These are phyloP conservation scores for Drosophila recens DNA, from an alignment of 2,888 invertebrate genomes.

Conservation along the genomic window DNA sequence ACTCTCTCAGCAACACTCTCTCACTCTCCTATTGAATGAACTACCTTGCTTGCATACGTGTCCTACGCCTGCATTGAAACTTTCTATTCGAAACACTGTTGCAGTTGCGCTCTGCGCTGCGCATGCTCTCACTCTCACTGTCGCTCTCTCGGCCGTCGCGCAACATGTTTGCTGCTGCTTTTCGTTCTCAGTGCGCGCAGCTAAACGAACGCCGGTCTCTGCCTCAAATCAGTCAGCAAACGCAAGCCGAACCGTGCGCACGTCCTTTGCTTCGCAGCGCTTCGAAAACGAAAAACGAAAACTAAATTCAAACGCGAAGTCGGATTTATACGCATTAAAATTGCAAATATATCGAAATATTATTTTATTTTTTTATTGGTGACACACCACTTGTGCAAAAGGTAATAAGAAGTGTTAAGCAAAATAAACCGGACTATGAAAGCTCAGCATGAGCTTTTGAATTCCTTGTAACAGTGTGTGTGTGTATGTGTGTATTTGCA, in stretches of 20 bases:
- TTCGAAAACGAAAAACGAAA: background rate
- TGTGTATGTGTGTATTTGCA: background rate
- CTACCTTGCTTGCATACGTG: background rate
- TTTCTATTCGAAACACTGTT: slow-evolving; percentile 23
- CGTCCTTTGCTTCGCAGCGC: slow-evolving; percentile 7
- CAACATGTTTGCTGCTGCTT: slow-evolving; percentile 46
- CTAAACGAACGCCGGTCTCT: slow-evolving; percentile 2
- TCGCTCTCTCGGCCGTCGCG: slow-evolving; percentile 11
- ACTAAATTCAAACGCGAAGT: slow-evolving; percentile 6
- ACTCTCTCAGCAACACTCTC: slow-evolving; percentile 5
- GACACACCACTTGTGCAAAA: slow-evolving; percentile 5
- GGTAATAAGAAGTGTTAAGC: slow-evolving; percentile 12
- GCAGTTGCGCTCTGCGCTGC: slow-evolving; percentile 12
- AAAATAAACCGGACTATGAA: slow-evolving; percentile 6
- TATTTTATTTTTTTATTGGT: slow-evolving; percentile 25
- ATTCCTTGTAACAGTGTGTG: slow-evolving; percentile 1
- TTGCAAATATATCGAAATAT: slow-evolving; percentile 1
- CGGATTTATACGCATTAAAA: background rate
- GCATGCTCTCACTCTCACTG: background rate
- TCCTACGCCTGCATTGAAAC: slow-evolving; percentile 5
- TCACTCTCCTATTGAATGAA: slow-evolving; percentile 5
- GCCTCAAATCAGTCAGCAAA: slow-evolving; percentile 32
- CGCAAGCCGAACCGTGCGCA: slow-evolving; percentile 26
- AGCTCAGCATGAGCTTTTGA: slow-evolving; percentile 18
- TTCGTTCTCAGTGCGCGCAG: slow-evolving; percentile 33